Evolutionary conservation across 1,140 invertebrate genomes (phyloP).

Genomic region (Drosophila trapezifrons): DNA sequence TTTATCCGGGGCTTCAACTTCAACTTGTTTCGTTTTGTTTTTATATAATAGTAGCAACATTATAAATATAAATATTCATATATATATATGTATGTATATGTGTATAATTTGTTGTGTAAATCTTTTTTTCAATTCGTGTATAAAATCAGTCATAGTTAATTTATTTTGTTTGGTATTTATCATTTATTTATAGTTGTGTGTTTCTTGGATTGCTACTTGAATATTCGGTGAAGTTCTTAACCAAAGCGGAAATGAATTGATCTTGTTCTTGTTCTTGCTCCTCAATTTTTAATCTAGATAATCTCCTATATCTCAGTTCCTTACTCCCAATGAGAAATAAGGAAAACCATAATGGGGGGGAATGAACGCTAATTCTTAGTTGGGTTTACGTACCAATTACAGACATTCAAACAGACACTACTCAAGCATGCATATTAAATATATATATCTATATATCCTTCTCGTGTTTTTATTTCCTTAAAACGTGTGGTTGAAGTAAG

Average conservation of each 20-base stretch:
- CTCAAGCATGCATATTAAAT: slow-evolving; percentile 58
- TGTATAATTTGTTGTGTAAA: slow-evolving; percentile 75
- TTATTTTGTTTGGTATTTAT: slow-evolving; percentile 68
- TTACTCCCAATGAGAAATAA: slow-evolving; percentile 18
- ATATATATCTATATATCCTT: slow-evolving; percentile 7
- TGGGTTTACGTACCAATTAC: slow-evolving; percentile 40
- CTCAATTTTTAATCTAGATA: slow-evolving; percentile 19
- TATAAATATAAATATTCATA: slow-evolving; percentile 72
- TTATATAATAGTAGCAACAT: slow-evolving; percentile 67
- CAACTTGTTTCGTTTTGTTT: slow-evolving; percentile 34
- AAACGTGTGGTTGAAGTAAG: slow-evolving; percentile 34
- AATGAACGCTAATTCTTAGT: slow-evolving; percentile 12
- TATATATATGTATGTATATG: slow-evolving; percentile 63
- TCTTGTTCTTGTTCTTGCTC: slow-evolving; percentile 31
- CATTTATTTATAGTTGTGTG: slow-evolving; percentile 55
- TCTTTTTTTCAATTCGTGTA: slow-evolving; percentile 70
- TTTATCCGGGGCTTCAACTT: slow-evolving; percentile 42
- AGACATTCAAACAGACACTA: slow-evolving; percentile 64
- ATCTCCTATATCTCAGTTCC: slow-evolving; percentile 11
- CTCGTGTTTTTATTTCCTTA: slow-evolving; percentile 29
- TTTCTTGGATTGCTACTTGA: slow-evolving; percentile 44
- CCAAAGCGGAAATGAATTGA: slow-evolving; percentile 34
- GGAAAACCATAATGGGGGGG: background rate
- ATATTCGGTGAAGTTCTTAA: slow-evolving; percentile 40
- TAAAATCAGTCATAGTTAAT: slow-evolving; percentile 79